Evolutionary conservation across 1,140 invertebrate species (phyloP).

Genomic region (Euwallacea similis): DNA sequence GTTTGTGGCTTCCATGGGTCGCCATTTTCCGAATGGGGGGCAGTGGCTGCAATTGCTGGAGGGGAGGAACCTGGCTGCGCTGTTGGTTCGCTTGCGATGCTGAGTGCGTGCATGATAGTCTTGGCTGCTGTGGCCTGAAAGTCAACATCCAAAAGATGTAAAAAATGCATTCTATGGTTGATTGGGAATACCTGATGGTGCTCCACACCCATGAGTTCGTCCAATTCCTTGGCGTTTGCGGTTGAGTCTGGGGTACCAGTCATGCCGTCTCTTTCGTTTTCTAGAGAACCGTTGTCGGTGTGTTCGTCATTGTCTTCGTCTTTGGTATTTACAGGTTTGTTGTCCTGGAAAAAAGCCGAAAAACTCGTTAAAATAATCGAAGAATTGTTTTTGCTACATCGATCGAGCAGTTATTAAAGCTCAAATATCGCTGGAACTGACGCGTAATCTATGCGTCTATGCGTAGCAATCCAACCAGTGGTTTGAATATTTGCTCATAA

Average conservation of each 20-base stretch:
- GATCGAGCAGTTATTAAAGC: no score
- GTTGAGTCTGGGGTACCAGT: conserved; percentile 50
- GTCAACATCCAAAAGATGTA: not conserved
- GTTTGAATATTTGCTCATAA: no score
- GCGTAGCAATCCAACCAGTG: no score
- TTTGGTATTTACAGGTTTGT: conserved; percentile 42
- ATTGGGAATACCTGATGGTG: conserved; percentile 24
- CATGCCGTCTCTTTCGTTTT: conserved; percentile 50
- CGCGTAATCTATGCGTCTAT: no score
- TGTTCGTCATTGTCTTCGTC: conserved; percentile 50
- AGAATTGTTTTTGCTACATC: not conserved
- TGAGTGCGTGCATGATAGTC: conserved; percentile 52
- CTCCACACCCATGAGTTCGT: conserved; percentile 52
- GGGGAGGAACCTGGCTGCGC: conserved; percentile 49
- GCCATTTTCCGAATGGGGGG: conserved; percentile 45
- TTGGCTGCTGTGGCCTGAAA: conserved; percentile 44
- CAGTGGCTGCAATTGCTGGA: conserved; percentile 49
- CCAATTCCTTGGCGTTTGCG: conserved; percentile 52
- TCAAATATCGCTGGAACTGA: no score
- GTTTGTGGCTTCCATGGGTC: conserved; percentile 51
- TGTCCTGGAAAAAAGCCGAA: conserved; percentile 47
- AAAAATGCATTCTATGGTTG: not conserved
- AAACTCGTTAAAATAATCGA: not conserved
- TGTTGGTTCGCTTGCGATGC: conserved; percentile 50
- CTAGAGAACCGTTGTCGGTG: conserved; percentile 48